Percentiles rank a stretch among this genome's conserved stretches.
Conservation (phyloP, 2,113 vertebrate species). For the Thermophis baileyi region DNA sequence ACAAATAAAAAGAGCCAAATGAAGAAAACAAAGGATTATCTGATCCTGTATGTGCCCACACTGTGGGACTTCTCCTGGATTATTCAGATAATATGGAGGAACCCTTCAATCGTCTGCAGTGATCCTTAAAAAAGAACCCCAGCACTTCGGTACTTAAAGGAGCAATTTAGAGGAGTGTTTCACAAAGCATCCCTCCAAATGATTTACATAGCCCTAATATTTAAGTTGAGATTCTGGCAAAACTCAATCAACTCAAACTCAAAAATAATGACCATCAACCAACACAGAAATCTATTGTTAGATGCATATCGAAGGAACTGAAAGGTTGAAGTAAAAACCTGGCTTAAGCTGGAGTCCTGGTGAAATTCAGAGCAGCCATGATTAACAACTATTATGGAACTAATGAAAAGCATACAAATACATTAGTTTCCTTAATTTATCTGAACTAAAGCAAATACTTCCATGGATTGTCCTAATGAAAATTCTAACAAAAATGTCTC, state of each 20-base stretch:
- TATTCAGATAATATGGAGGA: neutral
- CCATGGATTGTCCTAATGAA: neutral
- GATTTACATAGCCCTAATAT: neutral
- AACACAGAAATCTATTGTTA: neutral
- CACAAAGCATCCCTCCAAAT: neutral
- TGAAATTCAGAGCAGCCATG: neutral
- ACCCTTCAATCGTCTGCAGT: neutral
- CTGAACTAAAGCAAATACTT: neutral
- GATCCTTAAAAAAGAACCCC: neutral
- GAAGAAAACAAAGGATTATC: neutral
- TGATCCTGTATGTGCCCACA: neutral
- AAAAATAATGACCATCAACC: neutral
- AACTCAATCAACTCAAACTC: neutral
- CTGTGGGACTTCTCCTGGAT: neutral
- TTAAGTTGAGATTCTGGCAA: neutral
- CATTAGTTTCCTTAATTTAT: neutral
- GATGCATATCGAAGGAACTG: neutral
- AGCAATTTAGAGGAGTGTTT: neutral
- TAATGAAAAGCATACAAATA: neutral
- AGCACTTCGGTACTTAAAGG: neutral
- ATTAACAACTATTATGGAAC: neutral
- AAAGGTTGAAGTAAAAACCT: neutral
- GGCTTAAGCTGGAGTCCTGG: neutral
- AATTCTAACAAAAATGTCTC: neutral
- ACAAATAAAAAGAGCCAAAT: neutral